Percentiles rank a stretch among this genome's conserved stretches.
Evolutionary conservation across 2,113 vertebrate species (phyloP).

Genomic region (Ellobius talpinus): DNA sequence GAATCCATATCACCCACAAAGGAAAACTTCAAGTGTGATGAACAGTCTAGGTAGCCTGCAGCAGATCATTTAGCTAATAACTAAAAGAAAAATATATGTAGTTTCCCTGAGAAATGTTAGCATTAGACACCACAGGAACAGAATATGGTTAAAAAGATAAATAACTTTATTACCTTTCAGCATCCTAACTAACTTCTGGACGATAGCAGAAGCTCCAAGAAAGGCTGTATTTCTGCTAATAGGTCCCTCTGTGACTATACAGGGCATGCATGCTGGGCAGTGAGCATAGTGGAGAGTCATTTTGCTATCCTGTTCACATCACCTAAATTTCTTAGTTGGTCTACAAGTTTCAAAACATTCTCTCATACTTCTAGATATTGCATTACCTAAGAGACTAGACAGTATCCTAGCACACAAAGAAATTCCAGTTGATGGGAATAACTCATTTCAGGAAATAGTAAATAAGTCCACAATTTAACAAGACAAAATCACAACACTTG

Average conservation of each 20-base stretch:
- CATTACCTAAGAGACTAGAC: slow-evolving; percentile 11
- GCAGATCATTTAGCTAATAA: neutral
- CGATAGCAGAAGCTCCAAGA: neutral
- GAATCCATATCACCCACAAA: neutral
- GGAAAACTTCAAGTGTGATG: neutral
- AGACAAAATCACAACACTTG: neutral
- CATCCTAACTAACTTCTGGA: neutral
- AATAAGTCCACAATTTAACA: slow-evolving; percentile 5
- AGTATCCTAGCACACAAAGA: neutral
- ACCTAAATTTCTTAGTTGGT: neutral
- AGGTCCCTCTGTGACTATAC: slow-evolving; percentile 63
- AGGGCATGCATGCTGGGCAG: neutral
- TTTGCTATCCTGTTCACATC: slow-evolving; percentile 17
- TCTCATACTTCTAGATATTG: slow-evolving; percentile 33
- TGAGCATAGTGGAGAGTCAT: neutral
- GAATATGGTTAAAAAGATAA: slow-evolving; percentile 18
- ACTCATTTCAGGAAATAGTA: neutral
- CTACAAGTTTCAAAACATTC: slow-evolving; percentile 8
- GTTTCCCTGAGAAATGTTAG: neutral
- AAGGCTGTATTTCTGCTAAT: slow-evolving; percentile 42
- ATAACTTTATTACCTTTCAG: slow-evolving; percentile 32
- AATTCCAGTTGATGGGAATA: slow-evolving; percentile 35
- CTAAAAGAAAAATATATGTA: neutral
- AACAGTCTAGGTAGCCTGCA: neutral
- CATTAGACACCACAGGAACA: neutral